Conservation (phyloP, 1,140 invertebrate species). For the Frieseomelitta varia region DNA sequence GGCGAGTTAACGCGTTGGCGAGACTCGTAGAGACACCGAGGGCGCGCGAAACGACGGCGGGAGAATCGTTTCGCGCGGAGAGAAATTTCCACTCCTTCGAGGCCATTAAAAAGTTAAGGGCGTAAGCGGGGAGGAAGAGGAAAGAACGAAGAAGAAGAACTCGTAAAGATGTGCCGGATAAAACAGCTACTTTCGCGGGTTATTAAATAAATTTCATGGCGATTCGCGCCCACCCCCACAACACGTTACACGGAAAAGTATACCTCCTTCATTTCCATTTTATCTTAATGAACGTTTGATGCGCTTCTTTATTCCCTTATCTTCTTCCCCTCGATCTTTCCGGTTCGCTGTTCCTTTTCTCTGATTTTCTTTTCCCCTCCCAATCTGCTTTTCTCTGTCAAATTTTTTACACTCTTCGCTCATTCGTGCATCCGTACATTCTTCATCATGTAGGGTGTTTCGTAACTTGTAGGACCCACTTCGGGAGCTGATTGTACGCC, state of each 20-base stretch:
- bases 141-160: background rate
- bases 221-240: background rate
- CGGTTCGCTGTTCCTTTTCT: too few relatives aligned
- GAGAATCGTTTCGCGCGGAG: background rate
- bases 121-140: too few relatives aligned
- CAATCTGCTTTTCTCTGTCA: too few relatives aligned
- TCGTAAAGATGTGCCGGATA: slow-evolving; percentile 26
- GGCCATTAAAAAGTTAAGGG: slow-evolving; percentile 20
- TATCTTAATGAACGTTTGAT: background rate
- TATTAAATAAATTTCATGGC: slow-evolving; percentile 43
- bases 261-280: background rate
- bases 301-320: background rate
- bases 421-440: too few relatives aligned
- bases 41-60: background rate
- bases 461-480: too few relatives aligned
- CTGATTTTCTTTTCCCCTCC: background rate
- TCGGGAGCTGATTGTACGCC: too few relatives aligned
- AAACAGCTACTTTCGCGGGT: slow-evolving; percentile 14
- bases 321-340: background rate
- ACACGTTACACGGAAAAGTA: background rate
- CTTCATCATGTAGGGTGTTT: too few relatives aligned
- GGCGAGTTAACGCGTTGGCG: too few relatives aligned
- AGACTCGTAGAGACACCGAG: background rate
- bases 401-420: too few relatives aligned
- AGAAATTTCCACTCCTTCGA: background rate